These are phyloP conservation scores for Malthinus flaveolus DNA, from an alignment of 2,888 invertebrate species.

Conservation along the genomic window DNA sequence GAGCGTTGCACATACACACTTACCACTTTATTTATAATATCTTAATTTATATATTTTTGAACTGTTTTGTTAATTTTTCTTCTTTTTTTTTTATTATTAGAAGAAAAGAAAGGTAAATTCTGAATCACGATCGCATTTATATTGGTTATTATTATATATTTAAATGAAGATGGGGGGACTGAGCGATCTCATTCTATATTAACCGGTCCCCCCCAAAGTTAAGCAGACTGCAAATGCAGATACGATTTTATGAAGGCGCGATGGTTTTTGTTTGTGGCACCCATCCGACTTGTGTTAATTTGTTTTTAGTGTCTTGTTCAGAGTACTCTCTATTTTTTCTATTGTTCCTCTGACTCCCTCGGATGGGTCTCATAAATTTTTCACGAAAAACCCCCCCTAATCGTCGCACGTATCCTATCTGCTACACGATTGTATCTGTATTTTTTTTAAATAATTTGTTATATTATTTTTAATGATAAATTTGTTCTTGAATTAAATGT, in stretches of 20 bases:
- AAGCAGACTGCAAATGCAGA: constrained; percentile 23
- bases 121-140: constrained; percentile 41
- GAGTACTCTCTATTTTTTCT: constrained; percentile 53
- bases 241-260: constrained; percentile 16
- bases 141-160: constrained; percentile 10
- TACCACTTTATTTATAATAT: constrained; percentile 45
- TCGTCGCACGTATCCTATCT: constrained; percentile 54
- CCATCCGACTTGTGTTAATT: constrained; percentile 48
- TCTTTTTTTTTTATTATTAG: constrained; percentile 2
- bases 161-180: constrained; percentile 39
- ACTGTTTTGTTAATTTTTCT: constrained; percentile 48
- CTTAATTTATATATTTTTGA: constrained; percentile 50
- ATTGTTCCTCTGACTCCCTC: constrained; percentile 47
- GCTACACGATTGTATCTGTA: constrained; percentile 56
- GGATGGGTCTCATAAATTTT: constrained; percentile 33
- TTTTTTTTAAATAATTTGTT: constrained; percentile 62
- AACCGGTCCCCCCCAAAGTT: constrained; percentile 28
- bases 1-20: constrained; percentile 23
- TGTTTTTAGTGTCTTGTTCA: constrained; percentile 50
- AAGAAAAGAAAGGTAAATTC: constrained; percentile 26
- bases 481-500: constrained; percentile 76
- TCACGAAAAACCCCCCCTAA: constrained; percentile 50
- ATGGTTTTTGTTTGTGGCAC: constrained; percentile 32
- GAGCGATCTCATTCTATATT: constrained; percentile 51
- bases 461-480: constrained; percentile 68